Evolutionary conservation across 2,797 vertebrate species (phyloP).

Genomic region (Clarias fuscus): DNA sequence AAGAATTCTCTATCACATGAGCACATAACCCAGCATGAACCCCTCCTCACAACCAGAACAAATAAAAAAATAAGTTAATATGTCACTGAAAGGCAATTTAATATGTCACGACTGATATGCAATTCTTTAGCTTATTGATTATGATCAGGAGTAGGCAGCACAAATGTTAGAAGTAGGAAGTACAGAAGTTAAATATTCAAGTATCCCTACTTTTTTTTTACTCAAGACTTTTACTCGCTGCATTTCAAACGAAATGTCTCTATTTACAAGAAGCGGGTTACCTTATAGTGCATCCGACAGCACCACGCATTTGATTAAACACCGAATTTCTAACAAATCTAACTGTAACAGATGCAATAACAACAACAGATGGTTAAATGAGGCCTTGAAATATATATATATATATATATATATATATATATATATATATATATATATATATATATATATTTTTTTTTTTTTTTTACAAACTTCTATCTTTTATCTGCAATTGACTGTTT

Average conservation of each 20-base stretch:
- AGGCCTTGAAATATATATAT: not conserved
- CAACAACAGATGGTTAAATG: not conserved
- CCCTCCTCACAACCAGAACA: not conserved
- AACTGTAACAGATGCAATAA: constrained; percentile 4
- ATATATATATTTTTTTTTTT: too few species aligned
- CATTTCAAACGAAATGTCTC: not conserved
- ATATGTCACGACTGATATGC: not conserved
- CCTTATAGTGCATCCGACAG: not conserved
- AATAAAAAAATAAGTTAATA: not conserved
- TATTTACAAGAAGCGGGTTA: not conserved
- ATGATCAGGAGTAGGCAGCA: not conserved
- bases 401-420: too few species aligned
- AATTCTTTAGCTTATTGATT: not conserved
- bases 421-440: not conserved
- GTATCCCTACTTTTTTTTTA: not conserved
- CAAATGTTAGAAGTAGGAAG: not conserved
- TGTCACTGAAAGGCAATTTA: not conserved
- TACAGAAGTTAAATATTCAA: constrained; percentile 11
- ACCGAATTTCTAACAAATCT: not conserved
- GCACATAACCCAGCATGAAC: constrained; percentile 11
- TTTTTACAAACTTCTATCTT: not conserved
- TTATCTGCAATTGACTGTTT: not conserved
- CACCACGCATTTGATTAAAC: constrained; percentile 8
- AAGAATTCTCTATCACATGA: constrained; percentile 18
- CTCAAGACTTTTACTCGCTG: not conserved